Evolutionary conservation across 2,797 vertebrate genomes (phyloP).

Genomic region (Xenops minutus): DNA sequence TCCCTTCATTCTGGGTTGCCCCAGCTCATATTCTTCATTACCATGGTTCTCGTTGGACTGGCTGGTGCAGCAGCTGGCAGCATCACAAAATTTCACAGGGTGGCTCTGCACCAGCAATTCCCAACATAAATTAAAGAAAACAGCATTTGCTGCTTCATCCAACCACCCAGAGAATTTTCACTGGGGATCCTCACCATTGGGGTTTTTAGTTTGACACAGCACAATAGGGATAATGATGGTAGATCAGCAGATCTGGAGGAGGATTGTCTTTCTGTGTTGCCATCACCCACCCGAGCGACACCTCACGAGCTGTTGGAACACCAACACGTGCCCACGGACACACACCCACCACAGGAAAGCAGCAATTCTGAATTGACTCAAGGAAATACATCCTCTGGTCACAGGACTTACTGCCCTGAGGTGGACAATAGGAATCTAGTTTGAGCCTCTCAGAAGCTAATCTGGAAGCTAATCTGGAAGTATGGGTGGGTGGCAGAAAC

Average conservation of each 20-base stretch:
- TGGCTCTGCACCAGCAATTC: constrained; percentile 67
- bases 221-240: constrained; percentile 30
- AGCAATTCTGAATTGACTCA: not conserved
- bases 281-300: not conserved
- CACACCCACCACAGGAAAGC: not conserved
- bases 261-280: constrained; percentile 52
- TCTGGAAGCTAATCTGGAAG: not conserved
- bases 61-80: not conserved
- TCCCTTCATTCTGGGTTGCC: not conserved
- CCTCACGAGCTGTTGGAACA: constrained; percentile 8
- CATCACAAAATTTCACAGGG: not conserved
- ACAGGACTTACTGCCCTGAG: not conserved
- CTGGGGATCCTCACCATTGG: not conserved
- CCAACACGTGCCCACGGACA: not conserved
- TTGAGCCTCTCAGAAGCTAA: not conserved
- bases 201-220: constrained; percentile 6
- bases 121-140: not conserved
- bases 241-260: constrained; percentile 64
- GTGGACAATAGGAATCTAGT: not conserved
- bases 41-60: fast-evolving
- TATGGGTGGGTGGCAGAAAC: not conserved
- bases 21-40: not conserved
- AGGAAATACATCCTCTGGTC: not conserved
- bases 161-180: not conserved
- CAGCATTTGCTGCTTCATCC: not conserved